Conservation (phyloP, 2,797 vertebrate species). For the Carcharodon carcharias region DNA sequence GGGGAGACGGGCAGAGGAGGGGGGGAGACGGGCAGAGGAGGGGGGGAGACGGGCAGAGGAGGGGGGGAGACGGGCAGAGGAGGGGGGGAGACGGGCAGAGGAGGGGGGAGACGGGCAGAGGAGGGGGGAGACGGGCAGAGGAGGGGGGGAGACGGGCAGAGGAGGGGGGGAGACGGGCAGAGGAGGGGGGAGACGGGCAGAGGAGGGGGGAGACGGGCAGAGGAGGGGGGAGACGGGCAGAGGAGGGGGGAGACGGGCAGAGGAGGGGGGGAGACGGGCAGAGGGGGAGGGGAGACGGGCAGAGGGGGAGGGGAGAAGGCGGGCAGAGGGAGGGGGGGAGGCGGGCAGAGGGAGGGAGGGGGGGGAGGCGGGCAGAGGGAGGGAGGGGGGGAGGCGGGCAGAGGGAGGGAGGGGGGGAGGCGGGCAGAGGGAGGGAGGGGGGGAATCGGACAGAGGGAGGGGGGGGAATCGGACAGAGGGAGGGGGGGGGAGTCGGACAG, state of each 20-base stretch:
- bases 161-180: background rate
- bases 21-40: background rate
- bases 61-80: rapidly evolving
- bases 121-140: background rate
- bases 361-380: too few species aligned
- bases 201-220: too few species aligned
- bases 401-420: background rate
- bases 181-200: background rate
- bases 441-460: too few species aligned
- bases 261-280: background rate
- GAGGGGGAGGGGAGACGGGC: background rate
- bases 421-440: too few species aligned
- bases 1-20: too few species aligned
- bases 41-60: background rate
- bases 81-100: background rate
- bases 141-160: rapidly evolving
- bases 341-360: too few species aligned
- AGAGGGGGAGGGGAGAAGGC: background rate
- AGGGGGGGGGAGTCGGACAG: background rate
- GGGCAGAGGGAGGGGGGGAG: too few species aligned
- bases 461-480: background rate
- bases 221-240: background rate
- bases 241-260: background rate
- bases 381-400: too few species aligned
- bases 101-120: background rate